These are phyloP conservation scores for Myotis vivesi DNA, from an alignment of 2,797 vertebrate genomes.

Conservation along the genomic window DNA sequence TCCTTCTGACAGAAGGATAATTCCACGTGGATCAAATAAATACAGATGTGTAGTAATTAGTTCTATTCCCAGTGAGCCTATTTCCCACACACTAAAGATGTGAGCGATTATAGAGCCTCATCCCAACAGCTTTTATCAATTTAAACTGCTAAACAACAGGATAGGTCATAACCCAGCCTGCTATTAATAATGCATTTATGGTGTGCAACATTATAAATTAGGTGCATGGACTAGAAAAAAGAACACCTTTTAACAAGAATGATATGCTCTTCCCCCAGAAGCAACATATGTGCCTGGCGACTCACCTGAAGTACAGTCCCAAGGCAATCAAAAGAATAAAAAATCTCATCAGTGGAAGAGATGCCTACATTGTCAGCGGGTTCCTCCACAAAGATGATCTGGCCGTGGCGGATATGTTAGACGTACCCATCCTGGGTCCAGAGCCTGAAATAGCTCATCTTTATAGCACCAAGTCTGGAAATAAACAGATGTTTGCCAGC, in stretches of 20 bases:
- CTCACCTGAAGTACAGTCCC: conserved; percentile 92
- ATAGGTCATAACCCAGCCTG: conserved; percentile 96
- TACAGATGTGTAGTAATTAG: conserved; percentile 99
- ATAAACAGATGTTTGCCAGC: conserved; percentile 86
- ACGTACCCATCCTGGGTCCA: conserved; percentile 89
- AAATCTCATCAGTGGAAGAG: conserved; percentile 87
- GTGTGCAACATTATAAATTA: conserved; percentile 88
- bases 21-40: conserved; percentile 99
- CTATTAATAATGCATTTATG: conserved; percentile 95
- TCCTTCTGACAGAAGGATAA: conserved; percentile 99
- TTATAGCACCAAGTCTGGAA: conserved; percentile 90
- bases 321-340: conserved; percentile 88
- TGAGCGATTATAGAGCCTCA: conserved; percentile 94
- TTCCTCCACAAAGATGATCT: conserved; percentile 90
- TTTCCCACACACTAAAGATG: conserved; percentile 96
- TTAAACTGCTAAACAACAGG: conserved; percentile 96
- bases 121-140: conserved; percentile 98
- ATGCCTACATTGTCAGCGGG: conserved; percentile 89
- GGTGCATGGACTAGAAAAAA: conserved; percentile 83
- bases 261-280: conserved; percentile 79
- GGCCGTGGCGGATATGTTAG: conserved; percentile 90
- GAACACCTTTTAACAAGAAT: conserved; percentile 80
- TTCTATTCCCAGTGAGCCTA: conserved; percentile 98
- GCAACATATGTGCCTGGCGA: conserved; percentile 88
- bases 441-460: conserved; percentile 88